Evolutionary conservation across 2,113 vertebrate species (phyloP).

Genomic region (Pithys albifrons): DNA sequence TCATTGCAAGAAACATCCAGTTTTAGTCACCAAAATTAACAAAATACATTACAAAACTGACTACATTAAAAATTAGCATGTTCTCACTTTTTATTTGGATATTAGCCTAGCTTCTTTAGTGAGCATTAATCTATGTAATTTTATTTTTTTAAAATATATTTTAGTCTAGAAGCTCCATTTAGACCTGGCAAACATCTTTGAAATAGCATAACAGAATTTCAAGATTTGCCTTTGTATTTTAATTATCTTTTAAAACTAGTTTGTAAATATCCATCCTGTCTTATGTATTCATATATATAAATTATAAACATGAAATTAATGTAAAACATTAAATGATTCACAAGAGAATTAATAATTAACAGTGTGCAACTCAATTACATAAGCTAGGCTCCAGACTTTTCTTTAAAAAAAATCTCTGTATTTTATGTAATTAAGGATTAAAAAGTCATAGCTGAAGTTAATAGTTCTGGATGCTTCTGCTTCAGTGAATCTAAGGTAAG

Average conservation of each 20-base stretch:
- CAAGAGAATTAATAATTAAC: neutral
- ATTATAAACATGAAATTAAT: neutral
- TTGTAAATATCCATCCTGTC: neutral
- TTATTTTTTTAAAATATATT: neutral
- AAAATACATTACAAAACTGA: neutral
- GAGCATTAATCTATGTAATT: neutral
- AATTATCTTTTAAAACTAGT: neutral
- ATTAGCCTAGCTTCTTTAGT: neutral
- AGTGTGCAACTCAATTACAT: neutral
- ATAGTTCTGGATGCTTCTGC: neutral
- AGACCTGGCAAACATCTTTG: neutral
- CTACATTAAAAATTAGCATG: neutral
- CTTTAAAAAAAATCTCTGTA: neutral
- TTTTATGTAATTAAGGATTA: neutral
- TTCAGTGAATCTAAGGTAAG: neutral
- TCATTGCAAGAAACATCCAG: neutral
- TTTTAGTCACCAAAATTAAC: neutral
- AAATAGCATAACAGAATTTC: neutral
- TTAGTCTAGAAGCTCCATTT: neutral
- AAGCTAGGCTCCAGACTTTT: neutral
- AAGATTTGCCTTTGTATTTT: neutral
- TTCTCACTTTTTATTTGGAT: neutral
- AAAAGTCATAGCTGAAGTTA: neutral
- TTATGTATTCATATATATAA: neutral
- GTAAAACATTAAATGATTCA: neutral